These are phyloP conservation scores for Synanthedon andrenaeformis DNA, from an alignment of 2,888 invertebrate species.

Conservation along the genomic window DNA sequence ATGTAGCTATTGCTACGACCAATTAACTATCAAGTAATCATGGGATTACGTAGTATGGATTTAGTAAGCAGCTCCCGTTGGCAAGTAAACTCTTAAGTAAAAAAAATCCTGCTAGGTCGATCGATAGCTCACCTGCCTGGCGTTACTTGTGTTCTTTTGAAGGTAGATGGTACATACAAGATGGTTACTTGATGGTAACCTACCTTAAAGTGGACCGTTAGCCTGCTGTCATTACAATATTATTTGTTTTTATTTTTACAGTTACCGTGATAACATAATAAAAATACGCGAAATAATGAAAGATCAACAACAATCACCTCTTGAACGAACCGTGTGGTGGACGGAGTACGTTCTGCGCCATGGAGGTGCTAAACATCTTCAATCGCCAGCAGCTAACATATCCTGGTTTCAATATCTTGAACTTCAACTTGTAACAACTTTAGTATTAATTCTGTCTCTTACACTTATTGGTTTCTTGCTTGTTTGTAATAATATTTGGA, in stretches of 20 bases:
- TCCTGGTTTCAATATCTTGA: conserved; percentile 12
- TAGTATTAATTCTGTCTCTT: not conserved
- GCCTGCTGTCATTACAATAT: no score
- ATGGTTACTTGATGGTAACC: no score
- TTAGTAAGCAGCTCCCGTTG: no score
- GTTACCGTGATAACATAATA: conserved; percentile 10
- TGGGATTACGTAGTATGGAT: no score
- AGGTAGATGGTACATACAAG: no score
- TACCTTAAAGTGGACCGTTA: no score
- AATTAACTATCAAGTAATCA: no score
- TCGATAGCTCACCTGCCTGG: no score
- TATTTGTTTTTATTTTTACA: conserved; percentile 1
- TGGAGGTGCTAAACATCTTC: conserved; percentile 18
- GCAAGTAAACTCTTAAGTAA: no score
- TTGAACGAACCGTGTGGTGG: conserved; percentile 25
- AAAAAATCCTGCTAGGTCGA: no score
- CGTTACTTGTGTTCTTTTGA: no score
- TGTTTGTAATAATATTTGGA: not conserved
- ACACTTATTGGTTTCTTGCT: not conserved
- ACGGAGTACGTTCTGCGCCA: conserved; percentile 22
- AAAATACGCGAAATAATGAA: conserved; percentile 11
- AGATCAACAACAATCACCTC: conserved; percentile 17
- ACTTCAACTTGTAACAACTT: conserved; percentile 2
- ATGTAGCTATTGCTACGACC: no score
- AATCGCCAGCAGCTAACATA: conserved; percentile 16